Conservation (phyloP, 2,888 invertebrate species). For the Rhamnusium bicolor region DNA sequence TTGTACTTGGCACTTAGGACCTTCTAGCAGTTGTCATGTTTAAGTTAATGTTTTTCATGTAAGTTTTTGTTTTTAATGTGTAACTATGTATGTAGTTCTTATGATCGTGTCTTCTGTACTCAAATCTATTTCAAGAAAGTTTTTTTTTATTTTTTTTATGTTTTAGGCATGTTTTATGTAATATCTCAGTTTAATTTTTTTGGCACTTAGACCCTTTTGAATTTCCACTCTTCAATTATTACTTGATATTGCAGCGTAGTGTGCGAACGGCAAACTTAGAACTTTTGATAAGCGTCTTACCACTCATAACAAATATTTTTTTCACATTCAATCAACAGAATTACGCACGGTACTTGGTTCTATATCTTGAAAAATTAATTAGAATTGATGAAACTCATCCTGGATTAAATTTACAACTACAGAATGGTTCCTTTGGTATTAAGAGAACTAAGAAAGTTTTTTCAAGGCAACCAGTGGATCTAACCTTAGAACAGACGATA, state of each 20-base stretch:
- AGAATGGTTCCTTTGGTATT: slow-evolving; percentile 45
- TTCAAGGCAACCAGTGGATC: slow-evolving; percentile 39
- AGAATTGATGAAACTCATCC: slow-evolving; percentile 34
- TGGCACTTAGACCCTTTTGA: no score
- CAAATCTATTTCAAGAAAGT: no score
- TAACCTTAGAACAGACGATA: slow-evolving; percentile 57
- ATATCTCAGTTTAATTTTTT: no score
- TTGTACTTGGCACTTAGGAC: no score
- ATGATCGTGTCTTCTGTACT: no score
- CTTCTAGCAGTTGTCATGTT: no score
- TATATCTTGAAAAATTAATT: slow-evolving; percentile 43
- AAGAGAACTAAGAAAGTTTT: slow-evolving; percentile 42
- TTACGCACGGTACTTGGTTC: slow-evolving; percentile 49
- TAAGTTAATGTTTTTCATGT: no score
- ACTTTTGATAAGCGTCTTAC: slow-evolving; percentile 49
- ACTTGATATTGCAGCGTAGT: slow-evolving; percentile 54
- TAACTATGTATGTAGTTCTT: no score
- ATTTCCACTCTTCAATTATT: no score
- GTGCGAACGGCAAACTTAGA: slow-evolving; percentile 60
- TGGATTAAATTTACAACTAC: slow-evolving; percentile 22
- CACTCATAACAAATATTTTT: slow-evolving; percentile 41
- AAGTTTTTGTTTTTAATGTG: no score
- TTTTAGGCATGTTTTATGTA: no score
- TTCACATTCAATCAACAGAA: slow-evolving; percentile 40
- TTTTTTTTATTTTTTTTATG: no score